phyloP scores from a whole-genome alignment of 2,797 vertebrate species.

The Botia kubotai region DNA sequence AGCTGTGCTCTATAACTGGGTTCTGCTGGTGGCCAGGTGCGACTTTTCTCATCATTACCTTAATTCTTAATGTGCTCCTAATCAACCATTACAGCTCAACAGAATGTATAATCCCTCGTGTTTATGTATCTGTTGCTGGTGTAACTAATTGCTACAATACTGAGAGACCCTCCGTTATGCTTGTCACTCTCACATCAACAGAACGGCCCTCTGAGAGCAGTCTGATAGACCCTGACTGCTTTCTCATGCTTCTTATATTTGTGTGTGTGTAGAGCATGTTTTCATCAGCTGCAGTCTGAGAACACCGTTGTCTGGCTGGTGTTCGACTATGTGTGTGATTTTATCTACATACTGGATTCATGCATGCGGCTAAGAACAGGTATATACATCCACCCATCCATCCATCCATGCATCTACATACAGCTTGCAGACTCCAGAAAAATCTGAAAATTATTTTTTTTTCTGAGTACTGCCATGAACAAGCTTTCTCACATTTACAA shows the following conservation, averaged over 20 bases:
- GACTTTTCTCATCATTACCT: neutral
- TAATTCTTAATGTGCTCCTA: neutral
- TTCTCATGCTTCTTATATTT: neutral
- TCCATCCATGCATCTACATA: too few relatives aligned
- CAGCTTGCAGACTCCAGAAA: too few relatives aligned
- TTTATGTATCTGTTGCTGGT: neutral
- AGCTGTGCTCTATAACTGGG: conserved; percentile 93
- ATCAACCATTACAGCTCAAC: neutral
- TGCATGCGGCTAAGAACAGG: conserved; percentile 88
- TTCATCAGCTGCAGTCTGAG: conserved; percentile 85
- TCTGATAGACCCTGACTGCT: conserved; percentile 24
- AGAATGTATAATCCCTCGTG: conserved; percentile 6
- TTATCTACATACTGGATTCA: conserved; percentile 86
- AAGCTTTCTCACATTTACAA: too few relatives aligned
- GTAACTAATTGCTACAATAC: conserved; percentile 34
- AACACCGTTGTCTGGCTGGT: conserved; percentile 86
- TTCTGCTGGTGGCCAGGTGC: conserved; percentile 88
- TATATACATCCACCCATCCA: conserved; percentile 53
- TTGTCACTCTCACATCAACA: neutral
- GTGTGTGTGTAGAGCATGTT: conserved; percentile 85
- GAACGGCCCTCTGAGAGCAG: conserved; percentile 10
- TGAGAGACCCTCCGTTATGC: conserved; percentile 3
- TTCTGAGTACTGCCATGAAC: too few relatives aligned
- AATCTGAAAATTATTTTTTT: too few relatives aligned
- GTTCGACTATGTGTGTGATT: conserved; percentile 89